Evolutionary conservation across 1,140 invertebrate species (phyloP).

Genomic region (Ceratosolen fusciceps): DNA sequence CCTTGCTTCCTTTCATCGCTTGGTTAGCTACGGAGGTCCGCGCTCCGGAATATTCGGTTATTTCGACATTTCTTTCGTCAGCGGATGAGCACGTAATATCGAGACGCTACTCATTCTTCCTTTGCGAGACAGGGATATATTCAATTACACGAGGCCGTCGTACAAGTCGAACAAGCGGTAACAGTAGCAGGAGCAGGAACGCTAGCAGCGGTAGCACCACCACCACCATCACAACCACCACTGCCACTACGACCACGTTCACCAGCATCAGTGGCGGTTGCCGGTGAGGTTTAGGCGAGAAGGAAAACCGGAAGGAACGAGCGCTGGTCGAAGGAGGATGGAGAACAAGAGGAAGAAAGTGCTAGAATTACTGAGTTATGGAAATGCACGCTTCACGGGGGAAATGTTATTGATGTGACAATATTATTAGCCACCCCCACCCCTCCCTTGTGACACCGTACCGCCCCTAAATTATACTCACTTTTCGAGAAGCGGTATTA

Average conservation of each 20-base stretch:
- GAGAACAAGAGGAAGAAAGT: neutral
- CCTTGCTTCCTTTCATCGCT: slow-evolving; percentile 13
- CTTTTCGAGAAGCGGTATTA: neutral
- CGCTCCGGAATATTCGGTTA: slow-evolving; percentile 10
- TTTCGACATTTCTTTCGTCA: slow-evolving; percentile 26
- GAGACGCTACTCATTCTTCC: neutral
- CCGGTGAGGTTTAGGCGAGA: too few species aligned
- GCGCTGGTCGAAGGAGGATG: neutral
- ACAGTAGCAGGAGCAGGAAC: neutral
- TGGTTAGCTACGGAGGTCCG: neutral
- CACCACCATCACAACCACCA: too few species aligned
- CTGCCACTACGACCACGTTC: too few species aligned
- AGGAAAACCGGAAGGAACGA: neutral
- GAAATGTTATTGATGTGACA: slow-evolving; percentile 40
- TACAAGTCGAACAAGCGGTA: neutral
- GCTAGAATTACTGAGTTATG: slow-evolving; percentile 36
- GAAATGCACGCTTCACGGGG: slow-evolving; percentile 4
- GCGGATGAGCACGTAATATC: slow-evolving; percentile 24
- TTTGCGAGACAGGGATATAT: slow-evolving; percentile 15
- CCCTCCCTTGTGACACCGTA: too few species aligned
- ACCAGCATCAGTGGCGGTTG: too few species aligned
- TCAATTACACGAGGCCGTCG: slow-evolving; percentile 34
- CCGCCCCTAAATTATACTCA: slow-evolving; percentile 5
- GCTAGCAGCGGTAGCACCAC: too few species aligned
- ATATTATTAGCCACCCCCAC: slow-evolving; percentile 27